These are phyloP conservation scores for Syncerus caffer DNA, from an alignment of 2,797 vertebrate species.

Conservation along the genomic window DNA sequence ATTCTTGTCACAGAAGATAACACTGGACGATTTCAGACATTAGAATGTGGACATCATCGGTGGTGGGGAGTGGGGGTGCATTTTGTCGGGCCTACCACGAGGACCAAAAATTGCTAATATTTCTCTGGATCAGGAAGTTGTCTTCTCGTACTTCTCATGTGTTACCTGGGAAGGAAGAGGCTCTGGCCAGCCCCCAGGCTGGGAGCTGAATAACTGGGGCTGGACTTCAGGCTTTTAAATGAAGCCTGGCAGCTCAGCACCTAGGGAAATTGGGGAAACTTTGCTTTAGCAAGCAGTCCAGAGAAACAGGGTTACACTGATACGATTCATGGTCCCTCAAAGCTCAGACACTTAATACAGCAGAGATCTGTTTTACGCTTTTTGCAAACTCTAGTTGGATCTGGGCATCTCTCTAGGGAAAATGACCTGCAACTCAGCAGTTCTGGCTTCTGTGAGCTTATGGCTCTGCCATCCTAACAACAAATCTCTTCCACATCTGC, in stretches of 20 bases:
- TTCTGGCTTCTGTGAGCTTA: not conserved
- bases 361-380: not conserved
- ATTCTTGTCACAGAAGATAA: not conserved
- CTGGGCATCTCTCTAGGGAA: not conserved
- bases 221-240: not conserved
- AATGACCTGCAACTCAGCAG: not conserved
- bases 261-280: accelerated
- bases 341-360: not conserved
- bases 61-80: too few relatives aligned
- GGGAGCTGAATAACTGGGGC: not conserved
- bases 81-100: not conserved
- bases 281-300: not conserved
- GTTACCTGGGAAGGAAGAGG: not conserved
- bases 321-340: not conserved
- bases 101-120: not conserved
- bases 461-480: not conserved
- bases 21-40: not conserved
- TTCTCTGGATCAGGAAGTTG: not conserved
- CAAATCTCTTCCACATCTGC: not conserved
- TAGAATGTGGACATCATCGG: not conserved
- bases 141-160: not conserved
- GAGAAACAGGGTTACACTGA: not conserved
- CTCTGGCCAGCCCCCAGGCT: not conserved
- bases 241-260: not conserved
- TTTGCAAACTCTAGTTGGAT: not conserved